Evolutionary conservation across 2,797 vertebrate genomes (phyloP).

Genomic region (Podargus strigoides): DNA sequence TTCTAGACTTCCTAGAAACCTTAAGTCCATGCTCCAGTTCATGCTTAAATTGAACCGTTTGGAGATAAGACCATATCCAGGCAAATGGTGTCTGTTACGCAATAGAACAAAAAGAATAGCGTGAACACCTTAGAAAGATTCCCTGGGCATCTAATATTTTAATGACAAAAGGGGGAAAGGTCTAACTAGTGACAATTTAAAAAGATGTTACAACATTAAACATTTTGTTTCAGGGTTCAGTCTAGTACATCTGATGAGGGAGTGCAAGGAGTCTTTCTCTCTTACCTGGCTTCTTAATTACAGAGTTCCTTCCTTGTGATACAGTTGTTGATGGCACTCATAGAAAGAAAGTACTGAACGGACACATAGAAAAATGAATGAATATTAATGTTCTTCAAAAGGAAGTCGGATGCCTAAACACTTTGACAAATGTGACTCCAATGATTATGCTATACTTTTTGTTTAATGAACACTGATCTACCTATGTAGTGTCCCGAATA

Average conservation of each 20-base stretch:
- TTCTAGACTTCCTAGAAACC: not conserved
- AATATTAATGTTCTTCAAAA: not conserved
- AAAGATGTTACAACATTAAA: not conserved
- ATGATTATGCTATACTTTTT: not conserved
- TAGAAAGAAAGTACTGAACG: not conserved
- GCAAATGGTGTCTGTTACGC: accelerated
- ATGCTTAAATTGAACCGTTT: not conserved
- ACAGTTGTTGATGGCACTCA: not conserved
- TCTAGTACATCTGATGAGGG: not conserved
- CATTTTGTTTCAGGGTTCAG: not conserved
- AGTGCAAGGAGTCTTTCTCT: not conserved
- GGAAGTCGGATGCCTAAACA: not conserved
- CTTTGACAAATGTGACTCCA: not conserved
- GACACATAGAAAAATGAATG: not conserved
- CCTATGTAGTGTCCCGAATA: not conserved
- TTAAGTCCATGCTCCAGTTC: not conserved
- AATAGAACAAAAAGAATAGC: not conserved
- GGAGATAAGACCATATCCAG: not conserved
- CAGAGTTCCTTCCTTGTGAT: not conserved
- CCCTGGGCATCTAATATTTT: not conserved
- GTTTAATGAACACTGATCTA: not conserved
- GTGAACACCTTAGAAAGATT: not conserved
- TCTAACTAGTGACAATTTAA: not conserved
- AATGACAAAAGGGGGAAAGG: not conserved
- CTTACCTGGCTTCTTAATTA: not conserved